Conservation (phyloP, 2,888 invertebrate genomes). For the Lochmaea crataegi region DNA sequence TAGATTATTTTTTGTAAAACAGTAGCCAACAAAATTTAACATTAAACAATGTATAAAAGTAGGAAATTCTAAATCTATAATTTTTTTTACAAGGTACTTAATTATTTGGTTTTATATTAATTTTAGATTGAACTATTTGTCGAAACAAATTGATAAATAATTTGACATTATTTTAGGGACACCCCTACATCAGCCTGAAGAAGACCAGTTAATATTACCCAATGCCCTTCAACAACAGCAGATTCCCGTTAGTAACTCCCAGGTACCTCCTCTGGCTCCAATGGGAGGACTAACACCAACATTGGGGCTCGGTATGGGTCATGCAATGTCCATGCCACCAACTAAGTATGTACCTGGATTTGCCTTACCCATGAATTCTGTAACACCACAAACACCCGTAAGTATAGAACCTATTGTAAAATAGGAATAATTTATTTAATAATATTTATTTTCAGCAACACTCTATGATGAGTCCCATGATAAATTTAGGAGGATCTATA, state of each 20-base stretch:
- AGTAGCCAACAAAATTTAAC: too few relatives aligned
- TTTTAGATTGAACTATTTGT: too few relatives aligned
- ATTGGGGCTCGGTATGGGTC: constrained; percentile 72
- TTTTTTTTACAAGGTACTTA: too few relatives aligned
- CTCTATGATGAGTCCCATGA: constrained; percentile 74
- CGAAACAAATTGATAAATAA: background rate
- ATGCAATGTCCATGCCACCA: constrained; percentile 75
- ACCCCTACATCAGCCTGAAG: constrained; percentile 89
- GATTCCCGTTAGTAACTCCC: constrained; percentile 63
- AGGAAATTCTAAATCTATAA: too few relatives aligned
- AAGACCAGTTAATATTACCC: constrained; percentile 89
- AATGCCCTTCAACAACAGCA: constrained; percentile 84
- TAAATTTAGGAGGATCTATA: constrained; percentile 73
- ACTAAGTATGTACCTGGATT: constrained; percentile 81
- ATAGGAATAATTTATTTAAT: too few relatives aligned
- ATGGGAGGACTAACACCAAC: constrained; percentile 70
- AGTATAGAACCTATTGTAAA: constrained; percentile 48
- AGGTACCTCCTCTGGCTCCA: constrained; percentile 71
- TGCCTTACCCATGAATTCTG: constrained; percentile 79
- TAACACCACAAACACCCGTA: constrained; percentile 92
- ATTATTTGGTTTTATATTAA: too few relatives aligned
- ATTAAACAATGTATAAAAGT: too few relatives aligned
- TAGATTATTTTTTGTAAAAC: too few relatives aligned
- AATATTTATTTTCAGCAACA: constrained; percentile 74
- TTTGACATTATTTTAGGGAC: constrained; percentile 67